These are phyloP conservation scores for Takifugu ocellatus DNA, from an alignment of 2,797 vertebrate species.

Conservation along the genomic window DNA sequence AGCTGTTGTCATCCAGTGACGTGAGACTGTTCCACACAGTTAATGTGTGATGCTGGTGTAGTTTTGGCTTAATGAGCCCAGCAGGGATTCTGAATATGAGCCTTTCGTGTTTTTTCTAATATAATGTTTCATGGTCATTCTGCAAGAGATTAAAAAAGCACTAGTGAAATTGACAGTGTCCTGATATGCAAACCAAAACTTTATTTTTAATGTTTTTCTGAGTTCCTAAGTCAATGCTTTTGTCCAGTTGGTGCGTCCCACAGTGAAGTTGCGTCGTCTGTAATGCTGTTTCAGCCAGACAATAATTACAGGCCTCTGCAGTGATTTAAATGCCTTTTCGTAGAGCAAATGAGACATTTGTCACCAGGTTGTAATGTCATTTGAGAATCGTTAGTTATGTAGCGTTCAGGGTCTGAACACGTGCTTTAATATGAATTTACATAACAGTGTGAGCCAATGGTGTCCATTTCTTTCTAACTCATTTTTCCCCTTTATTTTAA, in stretches of 20 bases:
- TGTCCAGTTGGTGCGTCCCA: neutral
- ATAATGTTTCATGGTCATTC: neutral
- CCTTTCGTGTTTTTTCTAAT: too few relatives aligned
- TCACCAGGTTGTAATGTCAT: slow-evolving; percentile 20
- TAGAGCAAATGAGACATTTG: slow-evolving; percentile 38
- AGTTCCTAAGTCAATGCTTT: too few relatives aligned
- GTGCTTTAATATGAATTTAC: neutral
- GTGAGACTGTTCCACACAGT: neutral
- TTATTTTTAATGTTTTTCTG: too few relatives aligned
- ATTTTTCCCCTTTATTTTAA: neutral
- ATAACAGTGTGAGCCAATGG: neutral
- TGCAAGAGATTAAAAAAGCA: neutral
- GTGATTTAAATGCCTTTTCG: slow-evolving; percentile 32
- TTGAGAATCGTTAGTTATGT: neutral
- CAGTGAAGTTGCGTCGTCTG: slow-evolving; percentile 10
- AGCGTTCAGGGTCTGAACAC: neutral
- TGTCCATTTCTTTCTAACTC: neutral
- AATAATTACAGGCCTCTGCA: slow-evolving; percentile 17
- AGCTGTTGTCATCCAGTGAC: neutral
- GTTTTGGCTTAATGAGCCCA: too few relatives aligned
- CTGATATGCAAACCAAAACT: too few relatives aligned
- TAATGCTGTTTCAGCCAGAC: slow-evolving; percentile 20
- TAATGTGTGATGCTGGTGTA: too few relatives aligned
- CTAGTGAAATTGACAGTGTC: too few relatives aligned
- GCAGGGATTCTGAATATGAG: too few relatives aligned